Evolutionary conservation across 2,113 vertebrate species (phyloP).

Genomic region (Isichthys henryi): DNA sequence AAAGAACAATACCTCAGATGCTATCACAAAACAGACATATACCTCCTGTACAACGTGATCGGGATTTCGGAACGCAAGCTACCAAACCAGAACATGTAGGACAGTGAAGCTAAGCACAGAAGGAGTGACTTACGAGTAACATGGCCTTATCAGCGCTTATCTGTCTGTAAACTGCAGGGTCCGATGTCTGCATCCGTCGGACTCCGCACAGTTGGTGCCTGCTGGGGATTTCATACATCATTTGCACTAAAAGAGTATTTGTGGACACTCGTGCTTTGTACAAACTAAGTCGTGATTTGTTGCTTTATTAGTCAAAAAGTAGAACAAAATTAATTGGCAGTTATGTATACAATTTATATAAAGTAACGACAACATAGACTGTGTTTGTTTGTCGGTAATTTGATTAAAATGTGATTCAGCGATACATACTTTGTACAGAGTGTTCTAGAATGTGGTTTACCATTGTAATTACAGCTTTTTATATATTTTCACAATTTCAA

Average conservation of each 20-base stretch:
- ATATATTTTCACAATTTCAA: conserved; percentile 25
- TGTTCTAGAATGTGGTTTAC: conserved; percentile 46
- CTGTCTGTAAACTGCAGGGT: conserved; percentile 12
- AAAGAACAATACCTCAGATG: conserved; percentile 5
- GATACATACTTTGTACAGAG: conserved; percentile 9
- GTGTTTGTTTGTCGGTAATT: conserved; percentile 7
- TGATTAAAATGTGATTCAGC: conserved; percentile 13
- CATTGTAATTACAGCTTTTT: conserved; percentile 33
- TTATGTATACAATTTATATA: not conserved
- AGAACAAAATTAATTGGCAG: not conserved
- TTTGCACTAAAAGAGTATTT: conserved; percentile 30
- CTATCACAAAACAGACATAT: not conserved
- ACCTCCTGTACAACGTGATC: not conserved
- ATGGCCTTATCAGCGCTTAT: conserved; percentile 41
- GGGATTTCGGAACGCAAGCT: not conserved
- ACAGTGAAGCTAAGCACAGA: not conserved
- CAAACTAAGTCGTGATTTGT: conserved; percentile 24
- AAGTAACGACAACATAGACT: not conserved
- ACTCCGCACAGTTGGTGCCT: not conserved
- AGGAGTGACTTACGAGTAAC: not conserved
- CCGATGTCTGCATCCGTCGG: conserved; percentile 19
- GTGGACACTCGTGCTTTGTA: conserved; percentile 14
- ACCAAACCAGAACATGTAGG: not conserved
- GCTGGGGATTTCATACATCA: conserved; percentile 21
- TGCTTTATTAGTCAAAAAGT: not conserved